These are phyloP conservation scores for Melanotaenia trifasciata DNA, from an alignment of 2,797 vertebrate species.

Conservation along the genomic window DNA sequence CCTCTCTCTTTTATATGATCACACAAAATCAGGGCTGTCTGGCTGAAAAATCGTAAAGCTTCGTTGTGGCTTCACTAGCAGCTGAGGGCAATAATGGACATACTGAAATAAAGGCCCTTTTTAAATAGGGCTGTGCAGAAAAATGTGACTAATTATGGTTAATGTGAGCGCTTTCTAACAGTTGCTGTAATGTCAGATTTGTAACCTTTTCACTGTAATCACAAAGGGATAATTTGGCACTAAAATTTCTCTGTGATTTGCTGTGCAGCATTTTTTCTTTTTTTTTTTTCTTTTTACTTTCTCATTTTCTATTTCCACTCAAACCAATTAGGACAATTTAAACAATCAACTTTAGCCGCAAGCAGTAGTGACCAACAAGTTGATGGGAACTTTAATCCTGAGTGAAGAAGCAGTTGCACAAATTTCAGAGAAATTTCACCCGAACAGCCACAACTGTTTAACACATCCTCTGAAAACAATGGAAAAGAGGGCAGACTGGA, in stretches of 20 bases:
- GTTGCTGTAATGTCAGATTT: not conserved
- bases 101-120: slow-evolving; percentile 5
- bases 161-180: not conserved
- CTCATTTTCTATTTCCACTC: not conserved
- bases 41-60: slow-evolving; percentile 25
- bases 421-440: not conserved
- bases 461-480: not conserved
- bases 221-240: not conserved
- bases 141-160: not conserved
- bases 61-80: slow-evolving; percentile 1
- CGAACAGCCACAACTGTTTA: not conserved
- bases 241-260: not conserved
- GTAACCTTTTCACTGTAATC: slow-evolving; percentile 3
- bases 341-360: no score
- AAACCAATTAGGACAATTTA: not conserved
- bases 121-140: not conserved
- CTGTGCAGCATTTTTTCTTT: not conserved
- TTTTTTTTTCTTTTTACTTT: not conserved
- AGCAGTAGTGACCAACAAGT: not conserved
- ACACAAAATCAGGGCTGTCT: slow-evolving; percentile 32
- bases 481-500: not conserved
- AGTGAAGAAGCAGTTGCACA: not conserved
- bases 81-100: slow-evolving; percentile 12
- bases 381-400: not conserved
- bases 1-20: slow-evolving; percentile 45